Evolutionary conservation across 2,888 invertebrate genomes (phyloP).

Genomic region (Standfussiana lucernea): DNA sequence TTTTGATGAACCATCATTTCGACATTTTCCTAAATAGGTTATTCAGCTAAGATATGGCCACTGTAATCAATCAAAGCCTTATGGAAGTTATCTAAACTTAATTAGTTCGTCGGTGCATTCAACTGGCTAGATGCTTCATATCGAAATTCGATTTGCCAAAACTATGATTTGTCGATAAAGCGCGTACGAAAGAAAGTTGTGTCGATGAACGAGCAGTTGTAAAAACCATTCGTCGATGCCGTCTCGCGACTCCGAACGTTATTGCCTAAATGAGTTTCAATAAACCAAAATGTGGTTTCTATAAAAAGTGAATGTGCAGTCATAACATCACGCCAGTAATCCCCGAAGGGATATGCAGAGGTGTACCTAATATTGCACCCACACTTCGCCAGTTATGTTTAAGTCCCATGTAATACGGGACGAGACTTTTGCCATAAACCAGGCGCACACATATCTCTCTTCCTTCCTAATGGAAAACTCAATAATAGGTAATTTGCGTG

Average conservation of each 20-base stretch:
- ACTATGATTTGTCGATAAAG: conserved; percentile 48
- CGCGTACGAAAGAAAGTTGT: conserved; percentile 10
- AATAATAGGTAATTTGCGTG: background rate
- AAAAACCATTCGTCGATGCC: conserved; percentile 35
- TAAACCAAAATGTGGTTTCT: conserved; percentile 2
- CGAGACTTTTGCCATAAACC: background rate
- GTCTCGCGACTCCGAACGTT: conserved; percentile 10
- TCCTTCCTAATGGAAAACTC: background rate
- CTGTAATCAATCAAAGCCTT: background rate
- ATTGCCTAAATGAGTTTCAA: conserved; percentile 33
- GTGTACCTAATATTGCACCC: background rate
- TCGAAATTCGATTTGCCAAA: conserved; percentile 55
- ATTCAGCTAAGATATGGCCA: background rate
- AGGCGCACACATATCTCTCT: background rate
- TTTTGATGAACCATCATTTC: background rate
- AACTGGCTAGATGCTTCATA: conserved; percentile 41
- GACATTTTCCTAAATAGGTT: background rate
- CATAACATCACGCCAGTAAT: background rate
- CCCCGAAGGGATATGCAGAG: background rate
- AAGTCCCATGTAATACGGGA: background rate
- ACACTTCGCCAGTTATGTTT: background rate
- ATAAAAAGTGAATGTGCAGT: background rate
- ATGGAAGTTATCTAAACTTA: conserved; percentile 3
- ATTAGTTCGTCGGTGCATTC: conserved; percentile 29
- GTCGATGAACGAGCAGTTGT: conserved; percentile 32